phyloP scores from a whole-genome alignment of 2,113 vertebrate species.

The Myotis yumanensis region DNA sequence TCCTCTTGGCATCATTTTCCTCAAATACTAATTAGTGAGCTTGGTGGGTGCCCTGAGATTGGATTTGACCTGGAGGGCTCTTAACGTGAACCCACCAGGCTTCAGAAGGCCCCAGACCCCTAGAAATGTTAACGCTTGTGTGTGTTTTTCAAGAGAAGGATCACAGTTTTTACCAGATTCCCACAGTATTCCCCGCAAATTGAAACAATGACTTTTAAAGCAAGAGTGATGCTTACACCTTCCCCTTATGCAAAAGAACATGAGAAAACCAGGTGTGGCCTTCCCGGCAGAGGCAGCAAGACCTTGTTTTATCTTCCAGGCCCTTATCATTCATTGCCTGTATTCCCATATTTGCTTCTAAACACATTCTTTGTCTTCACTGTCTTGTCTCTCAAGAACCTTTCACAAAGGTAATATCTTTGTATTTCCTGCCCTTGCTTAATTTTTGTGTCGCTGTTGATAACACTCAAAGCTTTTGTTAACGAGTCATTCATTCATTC shows the following conservation, averaged over 20 bases:
- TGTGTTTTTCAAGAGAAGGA: background rate
- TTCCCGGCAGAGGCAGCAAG: background rate
- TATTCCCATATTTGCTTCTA: background rate
- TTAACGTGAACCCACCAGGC: background rate
- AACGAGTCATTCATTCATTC: background rate
- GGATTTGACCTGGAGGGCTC: background rate
- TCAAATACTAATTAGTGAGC: background rate
- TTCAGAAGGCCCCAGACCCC: background rate
- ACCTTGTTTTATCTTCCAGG: background rate
- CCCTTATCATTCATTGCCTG: background rate
- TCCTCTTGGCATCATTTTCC: background rate
- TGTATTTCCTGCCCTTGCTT: background rate
- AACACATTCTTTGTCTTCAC: constrained; percentile 51
- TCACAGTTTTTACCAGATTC: background rate
- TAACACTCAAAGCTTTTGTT: background rate
- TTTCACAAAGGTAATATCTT: constrained; percentile 18
- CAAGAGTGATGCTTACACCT: background rate
- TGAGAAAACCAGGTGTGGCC: background rate
- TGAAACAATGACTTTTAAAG: background rate
- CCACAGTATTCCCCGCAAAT: background rate
- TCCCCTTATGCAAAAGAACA: background rate
- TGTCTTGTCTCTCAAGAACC: constrained; percentile 1
- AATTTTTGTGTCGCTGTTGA: constrained; percentile 34
- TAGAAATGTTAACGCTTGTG: background rate
- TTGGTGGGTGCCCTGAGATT: background rate